Evolutionary conservation across 2,113 vertebrate genomes (phyloP), one percentile per base, ranked within the genome.

Genomic region (Python bivittatus): DNA sequence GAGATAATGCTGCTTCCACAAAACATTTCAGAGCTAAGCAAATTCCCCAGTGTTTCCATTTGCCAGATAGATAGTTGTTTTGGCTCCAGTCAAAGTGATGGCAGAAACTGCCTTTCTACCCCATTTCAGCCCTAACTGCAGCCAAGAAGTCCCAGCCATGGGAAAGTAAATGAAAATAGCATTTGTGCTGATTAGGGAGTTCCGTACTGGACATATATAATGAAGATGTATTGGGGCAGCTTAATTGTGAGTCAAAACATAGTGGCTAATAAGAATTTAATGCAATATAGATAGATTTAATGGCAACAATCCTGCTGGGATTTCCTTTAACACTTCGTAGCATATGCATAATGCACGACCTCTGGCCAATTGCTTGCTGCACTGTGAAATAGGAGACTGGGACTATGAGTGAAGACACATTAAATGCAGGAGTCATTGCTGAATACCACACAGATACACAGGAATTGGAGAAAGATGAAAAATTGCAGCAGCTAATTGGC

Each of bases 241-340:
- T 93, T 97, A 95, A 96, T 97, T 95, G 94, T 90, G 90, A 96
- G 22, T 90, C 92, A 94, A 93, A 94, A 94, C 64, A 88, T 44
- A 93, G 92, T 87, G 90, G 93, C 95, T 96, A 96, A 94, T 96
- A 96, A 93, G 92, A 95, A 88, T 87, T 93, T 94, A 95, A 96
- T 96, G 95, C 93, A 95, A 96, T 96, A 96, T 96, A 95, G 94
- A 97, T 96, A 94, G 93, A 86, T 94, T 97, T 97, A 96, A 96
- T 95, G 96, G 95, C 9, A 1, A 86, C 93, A 68, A 68, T 83
- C 89, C 96, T 94, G 92, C 92, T 94, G 94, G 94, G 96, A 93
- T 96, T 95, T 96, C 79, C 95, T 92, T 94, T 92, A 96, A 93
- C 52, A 87, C 68, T 94, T 96, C 88, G 48, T 89, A 90, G 48